Base-by-base conservation (phyloP, 2,113 vertebrate species). In the Elachura formosa region DNA sequence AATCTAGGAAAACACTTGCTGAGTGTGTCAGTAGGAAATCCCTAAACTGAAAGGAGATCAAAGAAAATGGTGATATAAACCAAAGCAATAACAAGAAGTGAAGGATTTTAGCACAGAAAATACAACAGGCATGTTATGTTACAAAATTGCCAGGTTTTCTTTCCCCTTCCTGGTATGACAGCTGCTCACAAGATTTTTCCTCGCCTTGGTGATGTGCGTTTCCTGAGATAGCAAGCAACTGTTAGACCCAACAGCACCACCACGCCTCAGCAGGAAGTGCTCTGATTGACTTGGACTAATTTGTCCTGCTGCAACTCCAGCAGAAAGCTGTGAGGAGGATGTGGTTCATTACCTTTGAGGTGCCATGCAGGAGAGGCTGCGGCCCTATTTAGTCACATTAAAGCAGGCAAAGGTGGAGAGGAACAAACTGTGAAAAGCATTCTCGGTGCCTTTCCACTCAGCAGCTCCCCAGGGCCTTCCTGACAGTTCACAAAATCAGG, bases 1-100 rank as follows among this genome's bases (percentile, higher is more conserved):
- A 34, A 92, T 74, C 93, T 97, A 97, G 78, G 77, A 72, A 95
- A 61, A 91, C 48, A 56, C 34, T 79, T 51, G 81, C 75, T 90
- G 85, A 72, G 96, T 26, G 10, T 84, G 43, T 91, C 69, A 82
- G 41, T 43, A 87, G 29, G 67, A 25, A 92, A 48, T 43, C 88
- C 34, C 77, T 89, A 91, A 82, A 75, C 52, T 51, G 55, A 74
- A 90, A 88, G 29, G 12, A 84, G n/a, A 92, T 84, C 59, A 93
- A 87, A 91, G 56, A 48, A 74, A 87, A 7, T 0, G 0, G 28
- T 78, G 31, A 45, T 90, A 34, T 16, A 43, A 84, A 61, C 34
- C 17, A 14, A 95, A 76, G 40, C 40, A 83, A 26, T 51, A 90
- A 79, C 13, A 73, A 52, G 64, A 61, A 84, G n/a, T 15, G 18